Base-by-base conservation (phyloP, 2,888 invertebrate species). In the Crocallis elinguaria region DNA sequence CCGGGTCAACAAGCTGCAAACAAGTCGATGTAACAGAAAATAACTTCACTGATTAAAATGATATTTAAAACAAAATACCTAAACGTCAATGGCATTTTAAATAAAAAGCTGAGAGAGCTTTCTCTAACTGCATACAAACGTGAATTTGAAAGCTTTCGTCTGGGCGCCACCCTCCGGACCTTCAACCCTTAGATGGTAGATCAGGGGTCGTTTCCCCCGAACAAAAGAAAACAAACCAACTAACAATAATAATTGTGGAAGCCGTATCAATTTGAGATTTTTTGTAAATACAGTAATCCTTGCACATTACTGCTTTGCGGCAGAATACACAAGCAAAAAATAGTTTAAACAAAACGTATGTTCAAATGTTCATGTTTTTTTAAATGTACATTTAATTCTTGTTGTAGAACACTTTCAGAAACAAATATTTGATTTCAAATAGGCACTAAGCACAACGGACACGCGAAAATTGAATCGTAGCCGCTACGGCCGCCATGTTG, bases 401-500 rank as follows among this genome's bases (percentile, higher is more conserved):
- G 7, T 12, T 5, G 5, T 30, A 13, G 9, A n/a, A 36, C 21
- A 37, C 38, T 33, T 39, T 17, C 46, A 3, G 14, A 36, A 21
- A 7, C 42, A 43, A 46, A 57, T 39, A 57, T 57, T 52, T 38
- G 29, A 19, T 19, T 9, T 16, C 12, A 39, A 29, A 30, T 43
- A 14, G 27, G 37, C 2, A 11, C n/a, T 46, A 38, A 45, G 39
- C 29, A 25, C 16, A 27, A 14, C n/a, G 50, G 44, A 33, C 62
- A 60, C 62, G 62, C 62, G 60, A 59, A 60, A 64, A 64, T 64
- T 64, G 60, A 66, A 64, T 66, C 58, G 57, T 50, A 30, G 38
- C 39, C 21, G 54, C 45, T 42, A 27, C 44, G 48, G 30, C 39
- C 64, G 72, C 73, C 73, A 74, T 74, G 67, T 75, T 41, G 45